These are phyloP conservation scores for Micrastur ruficollis DNA, from an alignment of 2,797 vertebrate genomes.

Conservation along the genomic window DNA sequence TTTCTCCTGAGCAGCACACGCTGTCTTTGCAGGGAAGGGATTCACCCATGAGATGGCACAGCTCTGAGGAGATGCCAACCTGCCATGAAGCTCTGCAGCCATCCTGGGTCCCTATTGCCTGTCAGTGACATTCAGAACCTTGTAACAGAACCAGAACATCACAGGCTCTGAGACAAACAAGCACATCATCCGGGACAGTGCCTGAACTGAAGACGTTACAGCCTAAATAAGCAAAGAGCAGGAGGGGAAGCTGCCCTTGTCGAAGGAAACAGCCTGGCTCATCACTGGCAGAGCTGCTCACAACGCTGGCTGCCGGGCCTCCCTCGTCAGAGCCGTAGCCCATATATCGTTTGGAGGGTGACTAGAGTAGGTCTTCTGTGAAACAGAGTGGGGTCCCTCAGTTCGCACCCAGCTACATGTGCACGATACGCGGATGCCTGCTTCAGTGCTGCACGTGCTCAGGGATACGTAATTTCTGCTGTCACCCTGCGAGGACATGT, in stretches of 20 bases:
- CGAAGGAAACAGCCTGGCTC: neutral
- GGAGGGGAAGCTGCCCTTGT: neutral
- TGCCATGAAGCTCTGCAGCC: neutral
- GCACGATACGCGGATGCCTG: neutral
- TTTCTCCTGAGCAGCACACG: neutral
- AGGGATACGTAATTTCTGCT: neutral
- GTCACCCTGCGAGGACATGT: neutral
- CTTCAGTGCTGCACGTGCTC: neutral
- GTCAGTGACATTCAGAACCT: neutral
- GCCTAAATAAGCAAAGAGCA: neutral
- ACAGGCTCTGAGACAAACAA: neutral
- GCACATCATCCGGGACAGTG: neutral
- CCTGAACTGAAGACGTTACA: neutral
- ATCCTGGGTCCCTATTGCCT: too few species aligned
- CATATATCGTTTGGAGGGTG: accelerated
- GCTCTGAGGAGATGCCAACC: neutral
- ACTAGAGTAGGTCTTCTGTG: neutral
- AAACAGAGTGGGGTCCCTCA: neutral
- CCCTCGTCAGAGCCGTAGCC: neutral
- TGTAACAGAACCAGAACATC: neutral
- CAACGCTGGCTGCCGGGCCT: neutral
- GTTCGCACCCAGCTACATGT: neutral
- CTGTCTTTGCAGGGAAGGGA: neutral
- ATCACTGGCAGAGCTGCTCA: neutral
- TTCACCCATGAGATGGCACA: neutral